Conservation (phyloP, 2,888 invertebrate genomes). For the Saturnia pavonia region DNA sequence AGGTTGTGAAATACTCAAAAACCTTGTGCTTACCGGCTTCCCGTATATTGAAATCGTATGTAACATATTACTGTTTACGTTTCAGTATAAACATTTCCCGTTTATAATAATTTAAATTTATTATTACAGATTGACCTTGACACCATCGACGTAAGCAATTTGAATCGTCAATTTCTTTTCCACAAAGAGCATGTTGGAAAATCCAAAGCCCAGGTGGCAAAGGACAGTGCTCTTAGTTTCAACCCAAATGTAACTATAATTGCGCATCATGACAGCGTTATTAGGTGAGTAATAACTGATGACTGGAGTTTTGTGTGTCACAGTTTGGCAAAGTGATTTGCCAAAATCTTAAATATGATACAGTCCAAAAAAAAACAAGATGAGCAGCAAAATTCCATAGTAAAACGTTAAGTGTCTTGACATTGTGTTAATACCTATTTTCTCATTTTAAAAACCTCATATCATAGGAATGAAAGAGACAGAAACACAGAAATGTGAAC, state of each 20-base stretch:
- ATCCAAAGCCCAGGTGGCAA: conserved; percentile 96
- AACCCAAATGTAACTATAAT: conserved; percentile 94
- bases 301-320: not conserved
- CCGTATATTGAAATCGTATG: conserved; percentile 96
- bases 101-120: conserved; percentile 17
- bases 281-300: conserved; percentile 83
- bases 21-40: conserved; percentile 97
- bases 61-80: conserved; percentile 35
- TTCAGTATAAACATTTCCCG: not conserved
- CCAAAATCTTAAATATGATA: not conserved
- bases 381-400: not conserved
- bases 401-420: not conserved
- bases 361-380: not conserved
- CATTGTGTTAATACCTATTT: not conserved
- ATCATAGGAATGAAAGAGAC: not conserved
- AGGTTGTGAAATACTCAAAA: conserved; percentile 99
- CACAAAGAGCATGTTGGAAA: conserved; percentile 99
- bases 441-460: not conserved
- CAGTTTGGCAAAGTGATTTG: too few relatives aligned
- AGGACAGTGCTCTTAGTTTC: conserved; percentile 92
- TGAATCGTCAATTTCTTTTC: conserved; percentile 99
- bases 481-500: not conserved
- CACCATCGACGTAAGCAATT: conserved; percentile 99
- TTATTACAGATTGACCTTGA: conserved; percentile 97
- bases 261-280: conserved; percentile 96